Evolutionary conservation across 2,797 vertebrate species (phyloP).

Genomic region (Knipowitschia caucasica): DNA sequence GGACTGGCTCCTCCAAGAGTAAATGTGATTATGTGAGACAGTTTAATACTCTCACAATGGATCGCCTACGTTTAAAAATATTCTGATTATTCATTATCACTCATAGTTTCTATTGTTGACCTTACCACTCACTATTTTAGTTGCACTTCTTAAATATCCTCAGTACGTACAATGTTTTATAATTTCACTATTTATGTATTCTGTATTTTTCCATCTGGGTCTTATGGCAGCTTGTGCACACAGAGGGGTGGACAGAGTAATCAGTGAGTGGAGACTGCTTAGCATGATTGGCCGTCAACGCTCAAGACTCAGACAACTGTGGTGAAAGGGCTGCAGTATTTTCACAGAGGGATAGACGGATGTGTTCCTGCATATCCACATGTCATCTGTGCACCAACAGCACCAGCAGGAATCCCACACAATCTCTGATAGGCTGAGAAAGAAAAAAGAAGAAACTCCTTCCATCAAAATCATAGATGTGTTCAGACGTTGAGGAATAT

Average conservation of each 20-base stretch:
- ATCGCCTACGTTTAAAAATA: too few species aligned
- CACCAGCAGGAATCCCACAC: background rate
- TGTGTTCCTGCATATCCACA: background rate
- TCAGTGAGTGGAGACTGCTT: constrained; percentile 4
- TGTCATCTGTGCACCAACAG: background rate
- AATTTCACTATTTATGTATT: background rate
- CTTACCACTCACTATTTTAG: too few species aligned
- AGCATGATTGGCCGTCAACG: constrained; percentile 6
- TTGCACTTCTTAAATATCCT: too few species aligned
- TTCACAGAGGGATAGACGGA: background rate
- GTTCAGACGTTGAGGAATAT: too few species aligned
- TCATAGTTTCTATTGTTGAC: too few species aligned
- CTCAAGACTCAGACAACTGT: background rate
- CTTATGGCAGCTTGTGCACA: background rate
- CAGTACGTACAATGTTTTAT: too few species aligned
- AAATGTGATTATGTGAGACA: too few species aligned
- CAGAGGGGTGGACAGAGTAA: background rate
- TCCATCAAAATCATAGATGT: background rate
- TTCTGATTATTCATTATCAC: too few species aligned
- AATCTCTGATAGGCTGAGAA: background rate
- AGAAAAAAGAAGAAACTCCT: too few species aligned
- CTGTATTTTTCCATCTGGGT: background rate
- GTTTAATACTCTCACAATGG: too few species aligned
- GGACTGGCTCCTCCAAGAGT: too few species aligned
- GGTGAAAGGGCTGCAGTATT: background rate